Evolutionary conservation across 2,888 invertebrate species (phyloP), one percentile per base, ranked within the genome.

Genomic region (Pycnomerus fuliginosus): DNA sequence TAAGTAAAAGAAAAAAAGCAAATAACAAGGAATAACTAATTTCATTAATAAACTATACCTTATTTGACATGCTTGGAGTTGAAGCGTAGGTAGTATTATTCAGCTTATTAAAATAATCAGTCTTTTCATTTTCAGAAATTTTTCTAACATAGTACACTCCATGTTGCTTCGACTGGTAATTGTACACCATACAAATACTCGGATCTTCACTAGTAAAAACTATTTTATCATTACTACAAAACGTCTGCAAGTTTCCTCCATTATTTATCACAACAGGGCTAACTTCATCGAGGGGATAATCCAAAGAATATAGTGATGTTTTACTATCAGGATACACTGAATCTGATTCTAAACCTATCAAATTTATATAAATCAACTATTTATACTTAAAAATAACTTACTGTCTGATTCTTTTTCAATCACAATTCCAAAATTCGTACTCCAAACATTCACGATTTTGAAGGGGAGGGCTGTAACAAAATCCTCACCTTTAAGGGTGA

Each of bases 231-330:
- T 76, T 76, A 57, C 83, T 84, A n/a, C 80, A 82, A 46, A 84
- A 76, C 55, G 83, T 79, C 38, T 79, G 78, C 0, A 81, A 65
- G 0, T 75, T 74, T 40, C 76, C 76, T 46, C 81, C 76, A 10
- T 85, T 82, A 63, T 84, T 86, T 48, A 85, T 77, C 3, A 90
- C 72, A 20, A 95, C 80, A 0, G 95, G 95, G 39, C 87, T 85
- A 15, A 93, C 85, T 72, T 96, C 95, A 69, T 96, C 91, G 36
- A 95, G 73, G 0, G 95, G 95, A 76, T 95, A 93, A 1, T 86
- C 79, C 43, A 96, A 72, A 4, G 92, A 91, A 70, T 90, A 96
- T 31, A 94, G 78, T 0, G 87, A 83, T 0, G 94, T 90, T 62
- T 88, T 76, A 0, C 76, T 74, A 33, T 79, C 74, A 34, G 45